Evolutionary conservation across 1,140 invertebrate genomes (phyloP).

Genomic region (Rhizoglyphus robini): DNA sequence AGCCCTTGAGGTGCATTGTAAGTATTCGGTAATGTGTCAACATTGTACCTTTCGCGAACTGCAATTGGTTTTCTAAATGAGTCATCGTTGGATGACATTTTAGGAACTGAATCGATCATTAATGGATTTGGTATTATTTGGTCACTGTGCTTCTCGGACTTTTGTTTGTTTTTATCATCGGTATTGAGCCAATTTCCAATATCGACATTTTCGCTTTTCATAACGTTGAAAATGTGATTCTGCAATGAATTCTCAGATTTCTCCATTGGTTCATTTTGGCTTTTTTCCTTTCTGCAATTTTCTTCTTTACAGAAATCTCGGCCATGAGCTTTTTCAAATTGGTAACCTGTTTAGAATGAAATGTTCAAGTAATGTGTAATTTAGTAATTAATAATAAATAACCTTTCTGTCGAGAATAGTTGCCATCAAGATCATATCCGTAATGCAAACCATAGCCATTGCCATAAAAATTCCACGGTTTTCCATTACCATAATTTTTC

Average conservation of each 20-base stretch:
- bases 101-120: too few species aligned
- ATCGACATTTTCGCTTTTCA: not conserved
- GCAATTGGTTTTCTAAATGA: too few species aligned
- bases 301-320: constrained; percentile 16
- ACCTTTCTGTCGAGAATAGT: constrained; percentile 18
- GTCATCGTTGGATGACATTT: too few species aligned
- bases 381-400: not conserved
- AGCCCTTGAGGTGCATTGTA: too few species aligned
- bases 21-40: too few species aligned
- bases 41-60: too few species aligned
- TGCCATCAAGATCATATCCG: constrained; percentile 14
- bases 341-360: constrained; percentile 10
- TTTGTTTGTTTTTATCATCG: not conserved
- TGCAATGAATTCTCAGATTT: not conserved
- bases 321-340: constrained; percentile 17
- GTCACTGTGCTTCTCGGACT: too few species aligned
- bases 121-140: too few species aligned
- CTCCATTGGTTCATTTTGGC: not conserved
- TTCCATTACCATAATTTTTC: constrained; percentile 5
- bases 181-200: not conserved
- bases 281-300: not conserved
- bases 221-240: not conserved
- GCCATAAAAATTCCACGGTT: constrained; percentile 13
- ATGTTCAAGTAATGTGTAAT: too few species aligned
- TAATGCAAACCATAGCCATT: constrained; percentile 21